Evolutionary conservation across 1,140 invertebrate genomes (phyloP).

Genomic region (Aphis gossypii): DNA sequence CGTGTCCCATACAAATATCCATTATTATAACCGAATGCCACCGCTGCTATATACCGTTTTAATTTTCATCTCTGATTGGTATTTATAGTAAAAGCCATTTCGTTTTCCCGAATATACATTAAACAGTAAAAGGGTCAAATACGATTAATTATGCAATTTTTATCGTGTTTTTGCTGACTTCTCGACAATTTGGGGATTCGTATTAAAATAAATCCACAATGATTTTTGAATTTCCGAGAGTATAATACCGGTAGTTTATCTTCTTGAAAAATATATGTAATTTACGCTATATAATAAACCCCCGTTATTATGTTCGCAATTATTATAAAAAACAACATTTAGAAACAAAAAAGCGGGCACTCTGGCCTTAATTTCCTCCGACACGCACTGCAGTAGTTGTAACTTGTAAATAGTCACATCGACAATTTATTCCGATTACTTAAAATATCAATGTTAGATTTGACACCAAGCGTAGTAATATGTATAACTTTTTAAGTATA

Average conservation of each 20-base stretch:
- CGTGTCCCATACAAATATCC: not conserved
- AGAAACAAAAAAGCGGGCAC: not conserved
- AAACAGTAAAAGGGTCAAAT: not conserved
- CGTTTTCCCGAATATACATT: not conserved
- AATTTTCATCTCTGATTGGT: not conserved
- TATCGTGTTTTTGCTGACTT: not conserved
- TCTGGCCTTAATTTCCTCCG: not conserved
- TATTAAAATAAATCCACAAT: not conserved
- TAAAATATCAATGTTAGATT: not conserved
- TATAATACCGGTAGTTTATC: not conserved
- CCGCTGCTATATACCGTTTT: not conserved
- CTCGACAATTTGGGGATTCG: not conserved
- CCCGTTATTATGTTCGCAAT: not conserved
- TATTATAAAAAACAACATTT: not conserved
- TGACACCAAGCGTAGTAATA: not conserved
- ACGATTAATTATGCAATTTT: not conserved
- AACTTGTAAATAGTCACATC: not conserved
- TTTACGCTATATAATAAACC: not conserved
- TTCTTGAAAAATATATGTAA: not conserved
- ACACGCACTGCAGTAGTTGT: not conserved
- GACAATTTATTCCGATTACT: not conserved
- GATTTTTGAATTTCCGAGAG: not conserved
- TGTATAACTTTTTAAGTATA: not conserved
- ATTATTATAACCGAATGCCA: conserved; percentile 1
- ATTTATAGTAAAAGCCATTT: conserved; percentile 15